phyloP scores from a whole-genome alignment of 2,888 invertebrate species.

The Spodoptera picta region DNA sequence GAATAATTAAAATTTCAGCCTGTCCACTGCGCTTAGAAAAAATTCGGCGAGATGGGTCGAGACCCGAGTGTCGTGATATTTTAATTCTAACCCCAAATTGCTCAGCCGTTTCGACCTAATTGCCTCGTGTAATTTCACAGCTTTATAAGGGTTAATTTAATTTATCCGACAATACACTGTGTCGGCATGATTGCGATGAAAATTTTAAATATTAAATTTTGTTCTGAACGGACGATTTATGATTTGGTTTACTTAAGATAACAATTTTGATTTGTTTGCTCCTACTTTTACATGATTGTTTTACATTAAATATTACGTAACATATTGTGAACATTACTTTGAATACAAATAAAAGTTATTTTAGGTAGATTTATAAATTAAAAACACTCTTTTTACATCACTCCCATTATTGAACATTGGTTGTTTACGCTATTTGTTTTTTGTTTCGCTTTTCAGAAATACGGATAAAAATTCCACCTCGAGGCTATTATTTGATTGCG shows the following conservation, averaged over 20 bases:
- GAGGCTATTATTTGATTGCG: no score
- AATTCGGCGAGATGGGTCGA: conserved; percentile 53
- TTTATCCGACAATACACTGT: conserved; percentile 70
- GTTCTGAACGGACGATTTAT: conserved; percentile 22
- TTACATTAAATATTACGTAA: no score
- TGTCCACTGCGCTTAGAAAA: conserved; percentile 57
- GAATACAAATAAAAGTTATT: no score
- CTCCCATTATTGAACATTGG: no score
- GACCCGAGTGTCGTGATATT: conserved; percentile 68
- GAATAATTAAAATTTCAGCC: conserved; percentile 73
- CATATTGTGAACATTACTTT: no score
- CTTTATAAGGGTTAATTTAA: conserved; percentile 78
- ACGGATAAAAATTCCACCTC: no score
- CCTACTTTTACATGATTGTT: no score
- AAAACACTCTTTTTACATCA: no score
- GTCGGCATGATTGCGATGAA: conserved; percentile 56
- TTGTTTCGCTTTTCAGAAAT: no score
- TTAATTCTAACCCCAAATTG: conserved; percentile 76
- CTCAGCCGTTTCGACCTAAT: conserved; percentile 74
- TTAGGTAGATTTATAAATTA: no score
- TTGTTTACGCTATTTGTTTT: no score
- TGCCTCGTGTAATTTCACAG: conserved; percentile 75
- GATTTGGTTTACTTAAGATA: conserved; percentile 10
- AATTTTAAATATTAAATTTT: conserved; percentile 50
- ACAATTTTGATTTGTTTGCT: not conserved